Evolutionary conservation across 2,113 vertebrate genomes (phyloP).

Genomic region (Recurvirostra avosetta): DNA sequence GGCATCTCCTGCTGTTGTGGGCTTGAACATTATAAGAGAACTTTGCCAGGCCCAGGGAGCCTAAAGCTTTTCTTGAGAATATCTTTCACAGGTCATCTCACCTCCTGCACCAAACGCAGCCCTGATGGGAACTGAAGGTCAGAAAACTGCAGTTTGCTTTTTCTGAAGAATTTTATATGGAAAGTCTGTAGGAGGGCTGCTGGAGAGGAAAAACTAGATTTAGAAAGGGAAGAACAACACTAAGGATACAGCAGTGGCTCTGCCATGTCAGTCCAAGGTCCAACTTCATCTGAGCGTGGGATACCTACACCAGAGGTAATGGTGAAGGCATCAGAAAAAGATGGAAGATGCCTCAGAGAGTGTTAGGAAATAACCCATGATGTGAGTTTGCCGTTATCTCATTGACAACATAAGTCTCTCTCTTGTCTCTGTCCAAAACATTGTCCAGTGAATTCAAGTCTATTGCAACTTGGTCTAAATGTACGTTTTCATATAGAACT

Average conservation of each 20-base stretch:
- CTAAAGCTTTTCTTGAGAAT: not conserved
- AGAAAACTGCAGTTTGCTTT: not conserved
- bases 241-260: not conserved
- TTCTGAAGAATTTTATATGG: not conserved
- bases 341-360: not conserved
- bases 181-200: not conserved
- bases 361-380: not conserved
- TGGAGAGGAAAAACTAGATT: not conserved
- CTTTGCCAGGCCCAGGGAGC: not conserved
- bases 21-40: not conserved
- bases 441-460: not conserved
- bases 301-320: not conserved
- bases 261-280: not conserved
- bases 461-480: not conserved
- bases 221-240: not conserved
- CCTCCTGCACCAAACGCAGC: not conserved
- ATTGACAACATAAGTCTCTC: accelerated
- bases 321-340: not conserved
- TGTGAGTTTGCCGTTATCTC: not conserved
- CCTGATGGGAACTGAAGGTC: not conserved
- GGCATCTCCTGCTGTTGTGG: not conserved
- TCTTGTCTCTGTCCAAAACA: not conserved
- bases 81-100: not conserved
- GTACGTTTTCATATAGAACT: not conserved
- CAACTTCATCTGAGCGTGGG: not conserved